A percentile compares a stretch with the other conserved stretches of the same genome.
Conservation (phyloP, 2,888 invertebrate species). For the Capitulum mitella region DNA sequence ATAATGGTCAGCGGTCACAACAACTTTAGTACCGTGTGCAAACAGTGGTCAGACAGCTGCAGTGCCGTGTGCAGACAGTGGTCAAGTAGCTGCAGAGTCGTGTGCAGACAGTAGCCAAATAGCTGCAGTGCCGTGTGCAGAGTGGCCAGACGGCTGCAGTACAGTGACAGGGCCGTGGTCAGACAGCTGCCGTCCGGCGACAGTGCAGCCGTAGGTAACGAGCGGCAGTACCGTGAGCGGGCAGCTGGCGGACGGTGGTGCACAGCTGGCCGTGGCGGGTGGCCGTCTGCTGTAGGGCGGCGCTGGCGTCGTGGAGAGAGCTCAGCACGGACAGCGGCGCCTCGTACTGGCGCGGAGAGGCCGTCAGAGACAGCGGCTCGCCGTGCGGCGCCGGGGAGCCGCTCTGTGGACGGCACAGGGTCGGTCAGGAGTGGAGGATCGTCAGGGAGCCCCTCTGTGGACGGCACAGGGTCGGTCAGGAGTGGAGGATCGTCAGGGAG, state of each 20-base stretch:
- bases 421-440: too few species aligned
- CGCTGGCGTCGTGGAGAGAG: constrained; percentile 24
- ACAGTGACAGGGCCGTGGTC: too few species aligned
- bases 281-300: constrained; percentile 39
- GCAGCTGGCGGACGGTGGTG: constrained; percentile 40
- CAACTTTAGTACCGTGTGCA: not conserved
- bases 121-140: too few species aligned
- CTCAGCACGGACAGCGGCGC: constrained; percentile 24
- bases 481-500: not conserved
- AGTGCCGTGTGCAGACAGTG: not conserved
- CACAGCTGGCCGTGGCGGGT: constrained; percentile 40
- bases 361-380: not conserved
- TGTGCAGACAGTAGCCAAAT: too few species aligned
- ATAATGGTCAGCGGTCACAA: not conserved
- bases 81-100: too few species aligned
- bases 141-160: too few species aligned
- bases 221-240: not conserved
- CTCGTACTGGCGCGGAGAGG: constrained; percentile 17
- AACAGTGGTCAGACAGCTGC: not conserved
- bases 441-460: too few species aligned
- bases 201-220: not conserved
- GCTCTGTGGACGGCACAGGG: not conserved
- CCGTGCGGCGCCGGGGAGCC: not conserved
- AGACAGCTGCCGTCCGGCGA: not conserved
- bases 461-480: not conserved